Evolutionary conservation across 2,113 vertebrate species (phyloP), one percentile per base, ranked within the genome.

Genomic region (Halcyon malimbica): DNA sequence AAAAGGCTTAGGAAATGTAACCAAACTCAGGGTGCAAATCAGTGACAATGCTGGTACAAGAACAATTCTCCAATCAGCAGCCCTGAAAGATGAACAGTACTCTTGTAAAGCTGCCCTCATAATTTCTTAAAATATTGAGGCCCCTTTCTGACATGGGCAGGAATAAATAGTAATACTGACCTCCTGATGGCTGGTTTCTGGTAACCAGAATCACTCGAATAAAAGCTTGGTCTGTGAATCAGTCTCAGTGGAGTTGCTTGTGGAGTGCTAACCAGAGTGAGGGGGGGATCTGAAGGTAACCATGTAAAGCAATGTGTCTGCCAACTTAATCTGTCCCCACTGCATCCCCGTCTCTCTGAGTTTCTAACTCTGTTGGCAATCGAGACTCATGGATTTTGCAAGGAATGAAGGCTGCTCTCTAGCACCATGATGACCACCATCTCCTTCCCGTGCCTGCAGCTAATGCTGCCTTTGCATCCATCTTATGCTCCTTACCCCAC

Each of bases 41-140:
- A 86, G n/a, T 46, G 39, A 5, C 15, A 21, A 21, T 0, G 1
- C 18, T 35, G 48, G 13, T 56, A 41, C 6, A 11, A 29, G 37
- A 39, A 28, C 14, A 81, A 1, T 37, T 91, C 41, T 81, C 21
- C n/a, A 71, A 35, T 23, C 7, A 68, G 17, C 15, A 63, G 39
- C 33, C 57, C 23, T 19, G 2, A 83, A 74, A 83, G 54, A 51
- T 25, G 28, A 63, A 44, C 16, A n/a, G 5, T 28, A 42, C 6
- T 62, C n/a, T 57, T 39, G 18, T 69, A 85, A 90, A 90, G 39
- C 57, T 87, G 13, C 31, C 37, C 14, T 65, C n/a, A 7, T 8
- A 31, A 28, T 37, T 48, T 83, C 69, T 51, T 81, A 44, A 84
- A 89, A 41, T 29, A 5, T 53, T 13, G 28, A 75, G 41, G 44